These are phyloP conservation scores for Ophiothrix spiculata DNA, from an alignment of 35 echinoderm and acorn worm genomes.

Conservation along the genomic window DNA sequence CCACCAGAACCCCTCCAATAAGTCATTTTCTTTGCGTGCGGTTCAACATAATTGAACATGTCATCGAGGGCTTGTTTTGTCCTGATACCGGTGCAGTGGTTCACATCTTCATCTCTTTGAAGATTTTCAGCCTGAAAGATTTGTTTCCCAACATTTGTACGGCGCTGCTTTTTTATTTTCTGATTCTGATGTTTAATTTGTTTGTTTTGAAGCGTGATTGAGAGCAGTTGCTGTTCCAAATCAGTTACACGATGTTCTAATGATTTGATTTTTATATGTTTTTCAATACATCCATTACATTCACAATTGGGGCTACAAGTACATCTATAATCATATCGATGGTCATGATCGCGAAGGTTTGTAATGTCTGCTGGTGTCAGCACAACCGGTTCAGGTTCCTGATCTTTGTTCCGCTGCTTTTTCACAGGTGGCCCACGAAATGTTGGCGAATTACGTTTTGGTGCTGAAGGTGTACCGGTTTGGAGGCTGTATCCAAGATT, in stretches of 20 bases:
- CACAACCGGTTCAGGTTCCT: background rate
- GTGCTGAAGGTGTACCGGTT: background rate
- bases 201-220: background rate
- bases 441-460: too few relatives aligned
- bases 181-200: background rate
- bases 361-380: background rate
- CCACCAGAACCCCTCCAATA: conserved; percentile 18
- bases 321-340: background rate
- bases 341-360: background rate
- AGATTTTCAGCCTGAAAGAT: background rate
- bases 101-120: conserved; percentile 13
- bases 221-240: conserved; percentile 2
- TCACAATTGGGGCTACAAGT: conserved; percentile 26
- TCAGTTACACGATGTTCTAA: background rate
- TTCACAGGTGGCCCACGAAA: background rate
- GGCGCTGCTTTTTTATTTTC: background rate
- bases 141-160: conserved; percentile 2
- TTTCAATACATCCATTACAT: conserved; percentile 22
- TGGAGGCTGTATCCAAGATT: background rate
- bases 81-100: conserved; percentile 7
- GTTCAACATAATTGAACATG: conserved; percentile 38
- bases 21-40: conserved; percentile 32
- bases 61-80: conserved; percentile 22
- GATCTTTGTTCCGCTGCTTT: background rate
- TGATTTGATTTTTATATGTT: conserved; percentile 2